Percentiles rank a stretch among this genome's conserved stretches.
These are phyloP conservation scores for Ophraella communa DNA, from an alignment of 2,888 invertebrate species.

Conservation along the genomic window DNA sequence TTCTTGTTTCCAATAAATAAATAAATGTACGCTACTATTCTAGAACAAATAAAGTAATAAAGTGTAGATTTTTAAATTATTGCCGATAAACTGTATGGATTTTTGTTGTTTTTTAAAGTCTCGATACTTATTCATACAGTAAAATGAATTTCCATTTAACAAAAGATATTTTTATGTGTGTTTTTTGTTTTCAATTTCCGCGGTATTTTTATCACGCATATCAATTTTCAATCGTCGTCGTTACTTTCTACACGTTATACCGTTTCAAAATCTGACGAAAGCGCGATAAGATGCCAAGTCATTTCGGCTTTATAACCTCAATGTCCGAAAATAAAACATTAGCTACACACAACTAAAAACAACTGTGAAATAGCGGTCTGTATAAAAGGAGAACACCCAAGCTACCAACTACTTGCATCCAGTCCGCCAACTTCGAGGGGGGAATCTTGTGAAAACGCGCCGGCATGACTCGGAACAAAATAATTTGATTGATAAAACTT, in stretches of 20 bases:
- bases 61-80: no score
- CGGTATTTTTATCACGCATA: conserved; percentile 22
- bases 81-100: no score
- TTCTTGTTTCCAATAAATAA: no score
- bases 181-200: no score
- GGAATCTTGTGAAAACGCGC: conserved; percentile 44
- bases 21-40: no score
- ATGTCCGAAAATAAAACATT: conserved; percentile 44
- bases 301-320: conserved; percentile 32
- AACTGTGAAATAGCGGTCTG: conserved; percentile 50
- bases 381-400: conserved; percentile 48
- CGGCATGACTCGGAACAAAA: conserved; percentile 51
- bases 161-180: no score
- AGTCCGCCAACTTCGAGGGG: conserved; percentile 22
- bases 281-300: conserved; percentile 32
- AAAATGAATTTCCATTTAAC: no score
- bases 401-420: no score
- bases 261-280: conserved; percentile 23
- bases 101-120: no score
- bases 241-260: conserved; percentile 26
- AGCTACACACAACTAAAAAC: conserved; percentile 47
- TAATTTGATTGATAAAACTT: conserved; percentile 55
- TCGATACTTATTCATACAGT: no score
- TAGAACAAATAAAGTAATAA: no score
- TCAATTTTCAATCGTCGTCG: conserved; percentile 24